Evolutionary conservation across 2,888 invertebrate species (phyloP).

Genomic region (Elmis aenea): DNA sequence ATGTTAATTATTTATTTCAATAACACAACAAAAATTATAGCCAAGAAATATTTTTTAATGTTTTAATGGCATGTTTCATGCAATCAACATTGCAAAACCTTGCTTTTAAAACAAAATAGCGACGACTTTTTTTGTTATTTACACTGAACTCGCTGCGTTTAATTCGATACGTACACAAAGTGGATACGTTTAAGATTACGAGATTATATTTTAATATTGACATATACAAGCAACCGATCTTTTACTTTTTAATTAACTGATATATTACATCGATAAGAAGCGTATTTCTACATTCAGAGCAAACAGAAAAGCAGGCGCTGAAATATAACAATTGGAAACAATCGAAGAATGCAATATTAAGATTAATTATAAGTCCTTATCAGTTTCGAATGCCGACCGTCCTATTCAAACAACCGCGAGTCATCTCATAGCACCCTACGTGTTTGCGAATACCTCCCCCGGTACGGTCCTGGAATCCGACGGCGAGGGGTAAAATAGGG

Average conservation of each 20-base stretch:
- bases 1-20: no score
- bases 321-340: conserved; percentile 26
- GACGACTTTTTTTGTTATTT: not conserved
- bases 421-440: conserved; percentile 29
- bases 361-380: conserved; percentile 45
- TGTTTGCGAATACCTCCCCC: conserved; percentile 11
- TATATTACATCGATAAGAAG: conserved; percentile 30
- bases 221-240: conserved; percentile 21
- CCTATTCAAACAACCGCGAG: conserved; percentile 45
- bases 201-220: conserved; percentile 32
- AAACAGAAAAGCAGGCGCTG: conserved; percentile 12
- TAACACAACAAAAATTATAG: no score
- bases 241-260: conserved; percentile 32
- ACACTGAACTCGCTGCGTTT: not conserved
- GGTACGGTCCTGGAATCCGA: not conserved
- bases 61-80: no score
- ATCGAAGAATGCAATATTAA: conserved; percentile 46
- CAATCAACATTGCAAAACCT: no score
- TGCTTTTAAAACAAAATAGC: no score
- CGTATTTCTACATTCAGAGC: conserved; percentile 7
- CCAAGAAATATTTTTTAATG: no score
- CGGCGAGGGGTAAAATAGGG: not conserved
- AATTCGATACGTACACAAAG: conserved; percentile 21
- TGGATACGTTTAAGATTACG: conserved; percentile 24
- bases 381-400: conserved; percentile 37